Base-by-base conservation (phyloP, 1,140 invertebrate species). In the Drosophila parvula region DNA sequence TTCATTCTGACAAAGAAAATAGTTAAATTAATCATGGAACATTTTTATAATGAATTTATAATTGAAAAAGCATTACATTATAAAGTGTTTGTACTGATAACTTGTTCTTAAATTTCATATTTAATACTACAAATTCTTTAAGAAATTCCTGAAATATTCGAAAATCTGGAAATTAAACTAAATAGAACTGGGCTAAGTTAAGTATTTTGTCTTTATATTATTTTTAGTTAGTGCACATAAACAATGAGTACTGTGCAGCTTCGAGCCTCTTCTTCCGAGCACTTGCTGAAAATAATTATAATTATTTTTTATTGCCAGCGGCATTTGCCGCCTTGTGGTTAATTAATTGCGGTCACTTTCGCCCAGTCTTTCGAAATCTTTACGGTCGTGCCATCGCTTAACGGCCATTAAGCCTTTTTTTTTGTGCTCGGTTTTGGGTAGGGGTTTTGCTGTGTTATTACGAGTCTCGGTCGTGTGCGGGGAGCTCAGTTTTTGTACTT, bases 271-370 rank as follows among this genome's bases (percentile, higher is more conserved):
- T 38, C 22, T 44, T 2, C 28, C 38, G 12, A 58, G 77, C 63
- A 65, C 59, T 71, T 56, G 41, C 50, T 73, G 62, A 56, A 73
- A 63, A 67, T 64, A 44, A 78, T 82, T 81, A 82, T 78, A 70
- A 82, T 80, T 83, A 84, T 80, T 83, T 83, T 73, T 73, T 71
- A 84, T 83, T 80, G 81, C 73, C 62, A 58, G 51, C 56, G 77
- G 69, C 50, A 50, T 48, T 57, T 55, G 57, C 78, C 58, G 74
- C 60, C 79, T 88, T 82, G 82, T 71, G 77, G 59, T 78, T 88
- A 88, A 88, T 88, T 88, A 88, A 88, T 88, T 88, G 84, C 84
- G 84, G 84, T 88, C 84, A 78, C 74, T 88, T 78, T 78, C 34
- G 22, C 48, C 32, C 38, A 64, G 56, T 28, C 36, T 14, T 45